Conservation (phyloP, 2,113 vertebrate species). For the Mastomys coucha region DNA sequence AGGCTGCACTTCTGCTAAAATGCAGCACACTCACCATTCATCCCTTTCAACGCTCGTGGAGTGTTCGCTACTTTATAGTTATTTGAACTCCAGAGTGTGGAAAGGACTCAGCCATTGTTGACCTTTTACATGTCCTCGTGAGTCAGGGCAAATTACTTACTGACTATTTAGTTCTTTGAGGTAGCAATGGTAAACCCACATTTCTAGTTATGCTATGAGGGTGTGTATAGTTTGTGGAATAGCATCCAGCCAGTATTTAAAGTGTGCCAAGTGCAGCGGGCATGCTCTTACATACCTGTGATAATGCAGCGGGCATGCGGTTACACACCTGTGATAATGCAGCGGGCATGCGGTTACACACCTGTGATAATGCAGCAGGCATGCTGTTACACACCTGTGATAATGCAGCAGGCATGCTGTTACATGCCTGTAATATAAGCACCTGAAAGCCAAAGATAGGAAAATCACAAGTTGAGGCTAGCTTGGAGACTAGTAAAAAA, state of each 20-base stretch:
- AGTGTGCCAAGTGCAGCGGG: neutral
- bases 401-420: neutral
- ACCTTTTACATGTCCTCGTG: neutral
- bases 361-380: neutral
- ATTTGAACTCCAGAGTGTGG: neutral
- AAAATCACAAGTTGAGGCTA: neutral
- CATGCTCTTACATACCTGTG: neutral
- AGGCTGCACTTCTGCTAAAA: neutral
- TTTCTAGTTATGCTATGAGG: neutral
- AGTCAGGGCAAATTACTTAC: neutral
- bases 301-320: too few relatives aligned
- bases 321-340: neutral
- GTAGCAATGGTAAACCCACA: neutral
- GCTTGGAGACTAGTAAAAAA: neutral
- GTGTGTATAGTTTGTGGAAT: neutral
- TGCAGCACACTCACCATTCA: neutral
- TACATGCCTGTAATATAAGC: neutral
- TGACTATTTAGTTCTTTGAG: neutral
- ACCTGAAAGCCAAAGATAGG: neutral
- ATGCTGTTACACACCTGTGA: neutral
- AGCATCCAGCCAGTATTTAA: neutral
- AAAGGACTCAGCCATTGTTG: neutral
- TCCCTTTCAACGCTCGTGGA: neutral
- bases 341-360: too few relatives aligned
- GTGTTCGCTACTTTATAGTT: neutral